Conservation (phyloP, 1,140 invertebrate species). For the Caenorhabditis latens region DNA sequence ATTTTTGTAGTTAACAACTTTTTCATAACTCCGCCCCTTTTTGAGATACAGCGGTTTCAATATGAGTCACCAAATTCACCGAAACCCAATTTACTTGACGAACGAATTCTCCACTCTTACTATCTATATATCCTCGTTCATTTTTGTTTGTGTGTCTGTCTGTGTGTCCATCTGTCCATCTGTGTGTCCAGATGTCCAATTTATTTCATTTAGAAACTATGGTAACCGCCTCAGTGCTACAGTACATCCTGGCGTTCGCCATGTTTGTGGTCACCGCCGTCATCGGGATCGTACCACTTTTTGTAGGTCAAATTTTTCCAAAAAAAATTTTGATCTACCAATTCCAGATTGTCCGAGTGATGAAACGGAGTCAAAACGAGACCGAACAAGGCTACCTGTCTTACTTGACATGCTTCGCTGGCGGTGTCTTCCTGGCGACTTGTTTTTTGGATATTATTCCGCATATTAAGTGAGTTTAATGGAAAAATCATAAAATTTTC, state of each 20-base stretch:
- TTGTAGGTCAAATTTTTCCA: constrained; percentile 7
- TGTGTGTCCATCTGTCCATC: no score
- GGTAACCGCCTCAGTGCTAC: constrained; percentile 59
- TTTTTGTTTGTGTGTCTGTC: no score
- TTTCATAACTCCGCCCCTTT: no score
- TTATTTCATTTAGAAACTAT: neutral
- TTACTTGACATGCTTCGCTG: constrained; percentile 86
- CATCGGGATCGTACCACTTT: constrained; percentile 72
- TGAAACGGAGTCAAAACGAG: constrained; percentile 60
- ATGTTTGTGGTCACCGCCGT: constrained; percentile 73
- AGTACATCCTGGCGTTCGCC: constrained; percentile 68
- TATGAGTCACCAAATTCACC: no score
- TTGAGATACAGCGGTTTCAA: no score
- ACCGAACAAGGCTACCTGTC: constrained; percentile 74
- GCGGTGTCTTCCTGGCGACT: constrained; percentile 87
- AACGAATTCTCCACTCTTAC: no score
- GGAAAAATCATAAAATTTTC: neutral
- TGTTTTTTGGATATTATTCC: constrained; percentile 88
- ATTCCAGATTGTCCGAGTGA: constrained; percentile 44
- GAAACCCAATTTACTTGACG: no score
- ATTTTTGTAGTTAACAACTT: no score
- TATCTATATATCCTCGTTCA: no score
- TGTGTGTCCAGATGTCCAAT: no score
- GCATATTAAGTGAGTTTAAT: constrained; percentile 83
- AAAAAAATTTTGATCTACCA: constrained; percentile 26